Base-by-base conservation (phyloP, 2,797 vertebrate genomes). In the Nyctalus aviator region DNA sequence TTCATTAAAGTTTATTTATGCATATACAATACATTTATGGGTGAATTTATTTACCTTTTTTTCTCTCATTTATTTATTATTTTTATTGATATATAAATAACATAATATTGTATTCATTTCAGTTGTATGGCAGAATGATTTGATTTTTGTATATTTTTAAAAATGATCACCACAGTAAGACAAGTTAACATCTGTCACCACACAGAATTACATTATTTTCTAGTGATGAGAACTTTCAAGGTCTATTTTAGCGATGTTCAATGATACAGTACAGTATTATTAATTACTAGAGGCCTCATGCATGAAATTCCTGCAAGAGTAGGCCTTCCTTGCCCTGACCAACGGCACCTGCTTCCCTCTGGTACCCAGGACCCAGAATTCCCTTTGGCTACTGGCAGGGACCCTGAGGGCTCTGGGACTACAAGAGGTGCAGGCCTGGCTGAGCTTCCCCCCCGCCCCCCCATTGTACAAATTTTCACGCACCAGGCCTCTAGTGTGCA, bases 21-120 rank as follows among this genome's bases (percentile, higher is more conserved):
- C 68, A 12, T 72, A 20, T 44, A 7, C 48, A 41, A 41, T 46
- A n/a, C 5, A n/a, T 37, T 91, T 57, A 66, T 66, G 5, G 25
- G 11, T 88, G 0, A 13, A 53, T 88, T 84, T 64, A 66, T 48
- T 91, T 92, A 25, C 55, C 21, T 84, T 84, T 32, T 73, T 13
- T 32, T 41, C 8, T 48, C n/a, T 48, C 8, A 27, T 53, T 37
- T 76, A 75, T 30, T 48, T 76, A 75, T 30, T 46, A 64, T 25
- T 55, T 72, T 41, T 72, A 85, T 57, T 85, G 84, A 50, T 30
- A 57, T 72, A 23, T 57, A 57, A 57, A 18, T n/a, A 18, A 35
- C 44, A 71, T 55, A 53, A 55, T 25, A 41, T 71, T 32, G 17
- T 21, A n/a, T 44, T 68, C 35, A 44, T 35, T 83, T 83, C 62